Base-by-base conservation (phyloP, 1,140 invertebrate genomes). In the Calycopis cecrops region DNA sequence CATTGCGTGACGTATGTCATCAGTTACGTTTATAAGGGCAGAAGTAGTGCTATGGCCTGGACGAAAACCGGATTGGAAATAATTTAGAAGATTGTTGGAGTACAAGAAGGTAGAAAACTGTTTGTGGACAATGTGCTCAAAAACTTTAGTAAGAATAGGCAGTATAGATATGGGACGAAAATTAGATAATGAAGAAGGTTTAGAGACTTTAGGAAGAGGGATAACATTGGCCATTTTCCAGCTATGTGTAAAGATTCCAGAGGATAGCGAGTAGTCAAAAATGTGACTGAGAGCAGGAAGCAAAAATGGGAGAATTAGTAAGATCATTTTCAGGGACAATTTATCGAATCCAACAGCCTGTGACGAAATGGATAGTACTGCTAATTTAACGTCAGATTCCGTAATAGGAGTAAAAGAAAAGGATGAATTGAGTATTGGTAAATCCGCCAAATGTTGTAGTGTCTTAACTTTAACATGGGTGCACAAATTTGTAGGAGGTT, bases 131-230 rank as follows among this genome's bases (percentile, higher is more conserved):
- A 47, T 48, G 44, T 38, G 35, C 21, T 62, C 56, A 9, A 58
- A 12, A 1, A 59, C 38, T 52, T 62, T 52, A 18, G 48, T 52
- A 10, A 52, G 34, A 18, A 58, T 52, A 14, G 52, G 56, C 18
- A 58, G 49, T 17, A 58, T 58, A 10, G 40, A 55, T 17, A 62
- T 62, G 17, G 60, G 56, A 37, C 52, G 48, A 52, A 44, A 62
- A 37, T 48, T 40, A 12, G 38, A 16, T 38, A 40, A 34, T 9
- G 35, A 48, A 28, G 40, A 12, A 18, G 56, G 56, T 42, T 55
- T 58, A 9, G 28, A 16, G 33, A 35, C 52, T 52, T 62, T 55
- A 34, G 56, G 60, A 9, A 62, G 34, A 12, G 56, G 44, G 28
- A 52, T 35, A 40, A 55, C 28, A 40, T 38, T 34, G 12, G 56